A percentile compares a stretch with the other conserved stretches of the same genome.
Conservation (phyloP, 2,888 invertebrate genomes). For the Eristalinus aeneus region DNA sequence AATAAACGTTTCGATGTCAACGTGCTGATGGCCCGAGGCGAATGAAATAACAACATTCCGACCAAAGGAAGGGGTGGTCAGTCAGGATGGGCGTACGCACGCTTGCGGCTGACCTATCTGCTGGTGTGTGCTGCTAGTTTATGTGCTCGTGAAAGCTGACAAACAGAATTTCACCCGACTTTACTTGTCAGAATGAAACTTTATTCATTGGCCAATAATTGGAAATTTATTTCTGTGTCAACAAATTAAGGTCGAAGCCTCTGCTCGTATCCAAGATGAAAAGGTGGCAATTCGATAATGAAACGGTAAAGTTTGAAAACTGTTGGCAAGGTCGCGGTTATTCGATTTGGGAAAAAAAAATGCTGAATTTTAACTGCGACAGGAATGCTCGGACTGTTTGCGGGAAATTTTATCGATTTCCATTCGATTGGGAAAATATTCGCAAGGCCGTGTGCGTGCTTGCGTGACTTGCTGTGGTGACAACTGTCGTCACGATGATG, state of each 20-base stretch:
- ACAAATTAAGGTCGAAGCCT: not conserved
- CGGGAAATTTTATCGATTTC: not conserved
- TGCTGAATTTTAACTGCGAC: not conserved
- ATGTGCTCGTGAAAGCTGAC: not conserved
- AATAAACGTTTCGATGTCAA: constrained; percentile 44
- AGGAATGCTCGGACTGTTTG: not conserved
- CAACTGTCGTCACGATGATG: not conserved
- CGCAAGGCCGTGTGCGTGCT: not conserved
- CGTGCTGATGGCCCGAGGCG: not conserved
- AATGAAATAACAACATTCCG: constrained; percentile 21
- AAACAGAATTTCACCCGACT: not conserved
- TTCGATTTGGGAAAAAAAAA: not conserved
- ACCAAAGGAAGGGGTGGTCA: not conserved
- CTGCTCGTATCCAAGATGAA: not conserved
- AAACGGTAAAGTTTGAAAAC: not conserved
- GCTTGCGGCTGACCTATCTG: constrained; percentile 7
- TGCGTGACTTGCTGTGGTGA: not conserved
- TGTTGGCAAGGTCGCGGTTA: not conserved
- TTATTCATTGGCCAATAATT: constrained; percentile 2
- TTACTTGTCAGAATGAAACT: constrained; percentile 11
- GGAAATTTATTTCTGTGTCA: not conserved
- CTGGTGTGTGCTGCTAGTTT: not conserved
- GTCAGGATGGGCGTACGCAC: not conserved
- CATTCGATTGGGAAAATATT: not conserved
- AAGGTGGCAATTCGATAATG: not conserved